Conservation (phyloP, 2,888 invertebrate genomes). For the Adineta ricciae region DNA sequence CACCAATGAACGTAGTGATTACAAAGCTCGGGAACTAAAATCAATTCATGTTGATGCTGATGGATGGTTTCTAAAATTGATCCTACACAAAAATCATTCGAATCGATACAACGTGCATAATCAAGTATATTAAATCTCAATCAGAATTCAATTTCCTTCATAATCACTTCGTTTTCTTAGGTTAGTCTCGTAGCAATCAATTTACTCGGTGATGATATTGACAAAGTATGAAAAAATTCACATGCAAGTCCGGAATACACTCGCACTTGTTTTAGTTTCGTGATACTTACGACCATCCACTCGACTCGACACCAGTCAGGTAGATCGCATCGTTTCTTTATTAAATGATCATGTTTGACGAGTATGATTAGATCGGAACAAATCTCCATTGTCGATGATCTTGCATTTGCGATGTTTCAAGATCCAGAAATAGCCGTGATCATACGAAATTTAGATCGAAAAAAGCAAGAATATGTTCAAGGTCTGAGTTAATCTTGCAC, state of each 20-base stretch:
- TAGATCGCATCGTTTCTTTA: not conserved
- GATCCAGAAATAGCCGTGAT: constrained; percentile 78
- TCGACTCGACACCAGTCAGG: not conserved
- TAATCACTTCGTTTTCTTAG: constrained; percentile 51
- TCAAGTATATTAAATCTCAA: constrained; percentile 58
- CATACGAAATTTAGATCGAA: constrained; percentile 71
- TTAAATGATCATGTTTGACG: not conserved
- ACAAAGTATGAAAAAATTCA: constrained; percentile 36
- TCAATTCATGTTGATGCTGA: constrained; percentile 70
- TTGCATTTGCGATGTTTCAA: constrained; percentile 90
- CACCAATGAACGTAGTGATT: constrained; percentile 67
- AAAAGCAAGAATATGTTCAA: constrained; percentile 74
- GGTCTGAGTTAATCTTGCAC: constrained; percentile 53
- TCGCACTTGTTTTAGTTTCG: not conserved
- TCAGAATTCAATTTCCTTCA: not conserved
- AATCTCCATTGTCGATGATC: constrained; percentile 76
- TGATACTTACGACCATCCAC: not conserved
- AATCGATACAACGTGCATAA: constrained; percentile 69
- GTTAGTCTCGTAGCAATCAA: constrained; percentile 81
- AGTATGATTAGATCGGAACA: constrained; percentile 42
- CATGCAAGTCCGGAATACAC: not conserved
- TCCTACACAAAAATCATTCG: constrained; percentile 70
- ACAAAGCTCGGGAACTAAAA: constrained; percentile 70
- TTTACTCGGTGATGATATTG: constrained; percentile 60
- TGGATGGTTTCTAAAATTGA: constrained; percentile 70